Base-by-base conservation (phyloP, 64 coral and sea anemone genomes). In the Hydrozoanthus tunicans region DNA sequence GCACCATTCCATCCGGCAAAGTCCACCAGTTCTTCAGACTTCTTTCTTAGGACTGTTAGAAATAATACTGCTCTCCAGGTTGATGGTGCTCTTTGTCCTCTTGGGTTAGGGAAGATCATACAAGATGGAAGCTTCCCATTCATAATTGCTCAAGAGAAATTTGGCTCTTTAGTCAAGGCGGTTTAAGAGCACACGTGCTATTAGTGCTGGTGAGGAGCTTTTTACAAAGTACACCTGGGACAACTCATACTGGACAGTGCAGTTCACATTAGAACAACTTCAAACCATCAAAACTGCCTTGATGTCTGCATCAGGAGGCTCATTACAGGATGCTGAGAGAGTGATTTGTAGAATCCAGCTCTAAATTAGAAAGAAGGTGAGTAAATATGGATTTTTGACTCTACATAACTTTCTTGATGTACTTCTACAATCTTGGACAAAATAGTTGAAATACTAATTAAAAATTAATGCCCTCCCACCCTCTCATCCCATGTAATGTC, bases 81-180 rank as follows among this genome's bases (percentile, higher is more conserved):
- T 69, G 91, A 93, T 72, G 91, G 91, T 85, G 81, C 53, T 70
- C 62, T 79, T 51, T 93, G 91, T 64, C 91, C 83, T 59, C 73
- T 93, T 11, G 83, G 91, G n/a, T 88, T 93, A 88, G 91, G 91
- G 20, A 77, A 86, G 17, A 58, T 93, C 9, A 80, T 93, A 9
- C 91, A 93, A 72, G 76, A 93, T 80, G 91, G 91, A 62, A 79
- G 69, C 56, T 93, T 93, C 20, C 91, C 91, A 88, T 93, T 88
- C 61, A 55, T 62, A 76, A n/a, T 93, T 56, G 83, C 91, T 52
- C 83, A 56, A 51, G 82, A 93, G 74, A 93, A 93, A 26, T 93
- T 93, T 71, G 59, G 57, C 14, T 51, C 55, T 71, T 83, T 93
- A 5, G 62, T 93, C 52, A 93, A 83, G 58, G 51, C 82, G 82